Evolutionary conservation across 2,888 invertebrate species (phyloP).

Genomic region (Drosophila putrida): DNA sequence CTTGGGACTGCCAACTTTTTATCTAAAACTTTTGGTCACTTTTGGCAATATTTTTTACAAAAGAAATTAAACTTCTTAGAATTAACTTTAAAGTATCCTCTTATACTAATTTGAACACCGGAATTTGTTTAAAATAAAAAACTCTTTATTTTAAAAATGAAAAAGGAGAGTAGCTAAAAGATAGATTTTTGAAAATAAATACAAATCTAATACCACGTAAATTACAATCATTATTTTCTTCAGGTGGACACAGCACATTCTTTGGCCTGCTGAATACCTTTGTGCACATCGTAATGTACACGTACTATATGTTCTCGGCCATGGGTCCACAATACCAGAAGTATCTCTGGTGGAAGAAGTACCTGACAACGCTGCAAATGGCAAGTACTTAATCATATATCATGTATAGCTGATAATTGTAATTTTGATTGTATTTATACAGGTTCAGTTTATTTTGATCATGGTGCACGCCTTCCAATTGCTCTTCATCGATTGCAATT

Average conservation of each 20-base stretch:
- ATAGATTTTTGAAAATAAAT: too few species aligned
- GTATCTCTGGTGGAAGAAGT: constrained; percentile 98
- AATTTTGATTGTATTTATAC: constrained; percentile 42
- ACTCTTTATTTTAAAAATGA: too few species aligned
- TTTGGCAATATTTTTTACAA: too few species aligned
- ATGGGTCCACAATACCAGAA: constrained; percentile 94
- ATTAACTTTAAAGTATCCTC: too few species aligned
- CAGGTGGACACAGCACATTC: constrained; percentile 97
- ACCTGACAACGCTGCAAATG: constrained; percentile 96
- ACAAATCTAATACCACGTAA: too few species aligned
- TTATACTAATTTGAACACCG: too few species aligned
- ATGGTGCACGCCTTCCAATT: constrained; percentile 97
- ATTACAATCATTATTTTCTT: not conserved
- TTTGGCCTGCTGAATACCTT: constrained; percentile 97
- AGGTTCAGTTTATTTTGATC: constrained; percentile 95
- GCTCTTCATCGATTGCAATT: constrained; percentile 95
- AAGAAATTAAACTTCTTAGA: too few species aligned
- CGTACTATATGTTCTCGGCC: constrained; percentile 96
- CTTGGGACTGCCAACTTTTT: too few species aligned
- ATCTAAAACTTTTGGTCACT: too few species aligned
- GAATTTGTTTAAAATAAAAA: too few species aligned
- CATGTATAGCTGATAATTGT: too few species aligned
- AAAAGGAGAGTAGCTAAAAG: too few species aligned
- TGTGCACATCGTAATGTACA: constrained; percentile 98
- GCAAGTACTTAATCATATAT: constrained; percentile 85